Evolutionary conservation across 2,797 vertebrate species (phyloP), one percentile per base, ranked within the genome.

Genomic region (Eurystomus glaucurus): DNA sequence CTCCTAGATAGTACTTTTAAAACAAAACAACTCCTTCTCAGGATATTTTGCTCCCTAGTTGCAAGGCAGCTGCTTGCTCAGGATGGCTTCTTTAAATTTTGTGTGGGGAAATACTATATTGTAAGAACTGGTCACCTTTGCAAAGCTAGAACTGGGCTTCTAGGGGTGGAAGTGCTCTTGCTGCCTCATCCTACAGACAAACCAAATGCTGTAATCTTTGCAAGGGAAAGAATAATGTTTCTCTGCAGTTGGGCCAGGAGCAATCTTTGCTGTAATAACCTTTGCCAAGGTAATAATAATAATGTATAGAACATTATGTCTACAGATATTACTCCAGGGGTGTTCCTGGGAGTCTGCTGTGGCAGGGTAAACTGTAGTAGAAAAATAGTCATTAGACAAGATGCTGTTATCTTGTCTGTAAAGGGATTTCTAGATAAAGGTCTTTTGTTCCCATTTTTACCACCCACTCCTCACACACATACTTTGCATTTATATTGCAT

Each of bases 331-430:
- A 82, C 52, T 58, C 35, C 60, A 39, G 20, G 12, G 33, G 15
- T 52, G 29, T 95, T 93, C 70, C 46, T 70, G 28, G 41, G 41
- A 94, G 85, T 95, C 71, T 91, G 33, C 50, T 76, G 66, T 51
- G 14, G n/a, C 54, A 70, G 79, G 79, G 39, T 88, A 86, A 94
- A 75, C 23, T 78, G 28, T 52, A 81, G 43, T 23, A 74, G 69
- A 91, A 64, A 46, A 75, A 35, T 2, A 76, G 18, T 71, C 39
- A 70, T 69, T 89, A 43, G 39, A 83, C 79, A 35, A 96, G 77
- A 94, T 89, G 82, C 31, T 76, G 43, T 43, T 50, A 81, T 95
- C 43, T 85, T 69, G 37, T 52, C 48, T 28, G 22, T 50, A 69
- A 54, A 68, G 93, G 35, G 61, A 50, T 57, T 64, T 62, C 28